Evolutionary conservation across 2,888 invertebrate species (phyloP), one percentile per base, ranked within the genome.

Genomic region (Stenolophus ochropezus): DNA sequence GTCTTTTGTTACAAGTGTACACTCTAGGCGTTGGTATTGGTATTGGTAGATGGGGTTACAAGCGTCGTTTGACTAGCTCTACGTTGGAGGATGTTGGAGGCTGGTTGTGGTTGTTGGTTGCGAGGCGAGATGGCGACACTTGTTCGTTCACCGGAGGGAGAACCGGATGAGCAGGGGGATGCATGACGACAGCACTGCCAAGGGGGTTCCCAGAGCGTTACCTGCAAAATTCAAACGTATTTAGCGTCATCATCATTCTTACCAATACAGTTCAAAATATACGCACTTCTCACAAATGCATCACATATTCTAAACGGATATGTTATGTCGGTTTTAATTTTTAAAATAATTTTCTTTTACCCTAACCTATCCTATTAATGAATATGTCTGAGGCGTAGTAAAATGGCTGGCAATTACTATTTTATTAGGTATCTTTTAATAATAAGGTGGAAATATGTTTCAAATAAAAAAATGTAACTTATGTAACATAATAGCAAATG

Each of bases 1-100:
- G 65, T 69, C 65, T 69, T 65, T 58, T 61, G 56, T 56, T 56
- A 69, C 33, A 69, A 69, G 25, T 69, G 27, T 69, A 69, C 65
- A 69, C 33, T 42, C 33, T 69, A 69, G 65, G 61, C 14, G 23
- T 56, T 23, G 61, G 61, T 20, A 16, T 69, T 20, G 23, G 33
- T 42, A 42, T 42, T 42, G 33, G 33, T 11, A 8, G 33, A 25
- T 23, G 65, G 33, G 33, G 33, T 65, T 16, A 33, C 25, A 69
- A 42, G 42, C 42, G 33, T 33, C n/a, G 4, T 21, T 21, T 61
- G 61, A 25, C 25, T 61, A 27, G 4, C 14, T 20, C 33, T 69
- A 69, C 18, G 27, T 6, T 14, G 25, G 20, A 18, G 21, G 71
- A 20, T 33, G 23, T 1, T 18, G 42, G 65, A 16, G 23, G 27